Conservation (phyloP, 2,113 vertebrate genomes). For the Sebastes fasciatus region DNA sequence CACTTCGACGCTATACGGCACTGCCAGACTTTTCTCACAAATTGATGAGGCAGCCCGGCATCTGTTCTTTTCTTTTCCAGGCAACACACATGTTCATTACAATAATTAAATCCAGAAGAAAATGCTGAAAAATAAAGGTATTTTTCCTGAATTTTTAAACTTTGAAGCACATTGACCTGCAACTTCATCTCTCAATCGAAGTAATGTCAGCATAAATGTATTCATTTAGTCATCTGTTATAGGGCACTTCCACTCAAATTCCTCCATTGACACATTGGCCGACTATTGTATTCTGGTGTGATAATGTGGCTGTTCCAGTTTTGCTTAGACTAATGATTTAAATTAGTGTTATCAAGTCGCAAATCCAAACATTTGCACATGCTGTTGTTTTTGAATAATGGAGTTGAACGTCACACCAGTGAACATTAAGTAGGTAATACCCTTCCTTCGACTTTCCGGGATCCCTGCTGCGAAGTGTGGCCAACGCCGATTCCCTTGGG, state of each 20-base stretch:
- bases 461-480: constrained; percentile 29
- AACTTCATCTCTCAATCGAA: too few species aligned
- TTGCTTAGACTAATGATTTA: background rate
- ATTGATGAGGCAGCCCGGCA: constrained; percentile 14
- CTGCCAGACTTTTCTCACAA: constrained; percentile 38
- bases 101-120: too few species aligned
- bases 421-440: constrained; percentile 44
- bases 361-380: constrained; percentile 19
- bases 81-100: too few species aligned
- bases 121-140: too few species aligned
- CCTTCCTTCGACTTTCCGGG: constrained; percentile 16
- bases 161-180: too few species aligned
- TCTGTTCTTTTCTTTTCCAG: too few species aligned
- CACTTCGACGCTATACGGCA: background rate
- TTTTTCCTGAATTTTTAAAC: too few species aligned
- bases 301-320: background rate
- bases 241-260: background rate
- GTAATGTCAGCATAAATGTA: too few species aligned
- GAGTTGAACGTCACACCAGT: constrained; percentile 11
- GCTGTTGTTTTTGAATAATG: constrained; percentile 17
- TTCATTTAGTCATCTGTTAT: background rate
- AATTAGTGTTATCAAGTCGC: background rate
- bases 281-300: too few species aligned
- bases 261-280: background rate
- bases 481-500: constrained; percentile 28